These are phyloP conservation scores for Ophthalmolycus amberensis DNA, from an alignment of 2,113 vertebrate species.

Conservation along the genomic window DNA sequence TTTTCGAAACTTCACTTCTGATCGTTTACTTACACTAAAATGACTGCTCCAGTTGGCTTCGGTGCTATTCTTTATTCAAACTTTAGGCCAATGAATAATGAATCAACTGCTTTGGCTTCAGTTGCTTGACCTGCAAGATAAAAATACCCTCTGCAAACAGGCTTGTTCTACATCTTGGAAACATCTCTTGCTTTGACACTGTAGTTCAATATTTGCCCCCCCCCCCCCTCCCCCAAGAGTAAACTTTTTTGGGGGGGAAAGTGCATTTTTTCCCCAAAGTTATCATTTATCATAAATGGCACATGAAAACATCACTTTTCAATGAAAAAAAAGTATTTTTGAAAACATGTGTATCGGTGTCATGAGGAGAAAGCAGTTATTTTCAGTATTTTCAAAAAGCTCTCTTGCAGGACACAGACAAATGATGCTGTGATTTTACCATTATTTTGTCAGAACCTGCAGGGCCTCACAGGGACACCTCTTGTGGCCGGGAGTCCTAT, in stretches of 20 bases:
- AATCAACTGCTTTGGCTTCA: conserved; percentile 66
- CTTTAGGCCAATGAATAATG: conserved; percentile 67
- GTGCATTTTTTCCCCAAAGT: not conserved
- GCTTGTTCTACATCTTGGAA: conserved; percentile 11
- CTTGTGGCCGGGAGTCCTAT: conserved; percentile 92
- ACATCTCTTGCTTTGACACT: not conserved
- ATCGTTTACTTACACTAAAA: conserved; percentile 1
- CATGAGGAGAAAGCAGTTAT: not conserved
- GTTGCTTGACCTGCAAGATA: conserved; percentile 46
- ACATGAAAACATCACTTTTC: not conserved
- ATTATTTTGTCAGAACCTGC: conserved; percentile 83
- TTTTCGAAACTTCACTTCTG: not conserved
- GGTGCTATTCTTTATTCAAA: conserved; percentile 60
- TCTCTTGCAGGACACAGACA: not conserved
- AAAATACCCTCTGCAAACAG: conserved; percentile 26
- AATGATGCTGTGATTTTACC: not conserved
- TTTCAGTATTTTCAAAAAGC: not conserved
- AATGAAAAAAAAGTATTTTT: not conserved
- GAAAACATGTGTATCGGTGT: not conserved
- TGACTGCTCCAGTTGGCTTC: not conserved
- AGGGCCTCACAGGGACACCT: conserved; percentile 93
- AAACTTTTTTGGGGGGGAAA: not conserved
- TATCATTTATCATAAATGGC: not conserved
- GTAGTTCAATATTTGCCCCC: not conserved
- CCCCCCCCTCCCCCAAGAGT: no score